phyloP scores from a whole-genome alignment of 2,113 vertebrate genomes.

The Macquaria australasica region DNA sequence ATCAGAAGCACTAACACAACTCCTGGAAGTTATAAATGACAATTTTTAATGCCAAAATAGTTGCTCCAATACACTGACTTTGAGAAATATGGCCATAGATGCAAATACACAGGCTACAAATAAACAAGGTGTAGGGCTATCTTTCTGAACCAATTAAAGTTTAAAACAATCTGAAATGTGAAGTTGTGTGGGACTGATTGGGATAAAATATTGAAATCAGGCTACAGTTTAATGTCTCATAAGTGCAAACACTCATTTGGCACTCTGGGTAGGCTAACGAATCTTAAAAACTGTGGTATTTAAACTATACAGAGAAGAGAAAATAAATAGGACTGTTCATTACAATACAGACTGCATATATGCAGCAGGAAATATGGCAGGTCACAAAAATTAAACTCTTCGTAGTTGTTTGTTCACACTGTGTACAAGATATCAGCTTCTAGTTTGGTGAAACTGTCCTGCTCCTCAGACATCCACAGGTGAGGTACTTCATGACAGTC shows the following conservation, averaged over 20 bases:
- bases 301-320: slow-evolving; percentile 9
- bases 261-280: slow-evolving; percentile 35
- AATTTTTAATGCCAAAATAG: slow-evolving; percentile 19
- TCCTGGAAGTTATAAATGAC: slow-evolving; percentile 1
- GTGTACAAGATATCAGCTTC: slow-evolving; percentile 4
- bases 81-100: slow-evolving; percentile 9
- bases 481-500: slow-evolving; percentile 86
- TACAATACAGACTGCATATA: not conserved
- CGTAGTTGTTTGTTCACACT: not conserved
- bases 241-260: slow-evolving; percentile 40
- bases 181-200: not conserved
- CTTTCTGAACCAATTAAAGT: not conserved
- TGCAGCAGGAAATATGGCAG: slow-evolving; percentile 30
- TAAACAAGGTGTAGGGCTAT: not conserved
- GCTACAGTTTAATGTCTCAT: not conserved
- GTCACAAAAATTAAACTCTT: not conserved
- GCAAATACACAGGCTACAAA: not conserved
- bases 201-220: not conserved
- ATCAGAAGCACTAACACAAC: not conserved
- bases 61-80: not conserved
- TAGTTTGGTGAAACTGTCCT: slow-evolving; percentile 73
- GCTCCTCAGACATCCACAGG: slow-evolving; percentile 86
- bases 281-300: not conserved
- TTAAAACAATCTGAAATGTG: slow-evolving; percentile 3
- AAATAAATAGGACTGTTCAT: not conserved